Evolutionary conservation across 2,888 invertebrate genomes (phyloP).

Genomic region (Drosophila kambysellisi): DNA sequence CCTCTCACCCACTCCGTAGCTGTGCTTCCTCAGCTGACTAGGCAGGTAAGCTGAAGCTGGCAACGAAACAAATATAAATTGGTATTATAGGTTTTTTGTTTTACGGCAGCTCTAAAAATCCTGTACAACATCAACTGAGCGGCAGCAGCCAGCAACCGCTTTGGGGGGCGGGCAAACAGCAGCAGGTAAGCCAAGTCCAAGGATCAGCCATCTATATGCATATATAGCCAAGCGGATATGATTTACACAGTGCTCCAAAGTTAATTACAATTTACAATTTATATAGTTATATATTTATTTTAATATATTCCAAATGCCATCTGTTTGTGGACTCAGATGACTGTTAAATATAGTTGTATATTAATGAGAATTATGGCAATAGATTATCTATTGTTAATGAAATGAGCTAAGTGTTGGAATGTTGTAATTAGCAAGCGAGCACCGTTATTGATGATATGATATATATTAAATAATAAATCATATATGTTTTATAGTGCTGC

Average conservation of each 20-base stretch:
- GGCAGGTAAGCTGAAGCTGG: conserved; percentile 24
- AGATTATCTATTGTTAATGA: background rate
- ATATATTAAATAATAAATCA: background rate
- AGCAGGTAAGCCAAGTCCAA: conserved; percentile 41
- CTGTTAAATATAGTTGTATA: background rate
- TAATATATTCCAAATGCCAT: background rate
- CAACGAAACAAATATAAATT: background rate
- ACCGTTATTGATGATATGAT: background rate
- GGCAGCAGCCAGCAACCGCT: conserved; percentile 1
- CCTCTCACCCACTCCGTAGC: background rate
- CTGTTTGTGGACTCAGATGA: background rate
- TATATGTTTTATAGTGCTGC: conserved; percentile 29
- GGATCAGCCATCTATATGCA: background rate
- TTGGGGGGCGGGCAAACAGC: conserved; percentile 19
- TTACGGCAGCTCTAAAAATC: conserved; percentile 7
- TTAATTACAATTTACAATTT: background rate
- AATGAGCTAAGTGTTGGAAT: background rate
- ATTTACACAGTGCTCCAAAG: background rate
- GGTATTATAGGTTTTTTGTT: background rate
- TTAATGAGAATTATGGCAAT: background rate
- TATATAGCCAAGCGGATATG: background rate
- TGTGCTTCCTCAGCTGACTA: conserved; percentile 4
- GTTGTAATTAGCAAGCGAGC: background rate
- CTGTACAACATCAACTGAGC: background rate
- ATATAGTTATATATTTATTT: background rate